These are phyloP conservation scores for Speoplatyrhinus poulsoni DNA, from an alignment of 2,113 vertebrate species.

Conservation along the genomic window DNA sequence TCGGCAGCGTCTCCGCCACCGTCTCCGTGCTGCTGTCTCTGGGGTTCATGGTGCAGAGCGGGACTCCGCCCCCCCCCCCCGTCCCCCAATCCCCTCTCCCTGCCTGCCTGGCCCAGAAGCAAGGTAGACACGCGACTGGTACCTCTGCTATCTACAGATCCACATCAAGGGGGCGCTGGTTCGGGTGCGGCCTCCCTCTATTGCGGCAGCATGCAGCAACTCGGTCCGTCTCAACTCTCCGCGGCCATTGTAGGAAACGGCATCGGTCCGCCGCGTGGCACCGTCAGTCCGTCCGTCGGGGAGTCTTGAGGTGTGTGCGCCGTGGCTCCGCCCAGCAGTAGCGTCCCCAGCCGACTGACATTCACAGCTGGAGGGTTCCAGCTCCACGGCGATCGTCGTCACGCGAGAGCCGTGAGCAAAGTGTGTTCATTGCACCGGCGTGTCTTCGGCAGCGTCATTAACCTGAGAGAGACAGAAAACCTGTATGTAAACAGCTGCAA, in stretches of 20 bases:
- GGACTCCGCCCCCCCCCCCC: background rate
- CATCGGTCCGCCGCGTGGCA: constrained; percentile 45
- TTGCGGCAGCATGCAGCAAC: constrained; percentile 28
- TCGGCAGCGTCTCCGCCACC: constrained; percentile 50
- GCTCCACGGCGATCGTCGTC: too few relatives aligned
- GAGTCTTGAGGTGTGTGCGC: background rate
- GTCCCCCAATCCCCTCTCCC: background rate
- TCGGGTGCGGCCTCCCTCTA: constrained; percentile 38
- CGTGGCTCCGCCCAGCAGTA: background rate
- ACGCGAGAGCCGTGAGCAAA: too few relatives aligned
- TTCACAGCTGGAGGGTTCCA: too few relatives aligned
- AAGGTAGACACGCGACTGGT: constrained; percentile 36
- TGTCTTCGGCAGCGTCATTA: too few relatives aligned
- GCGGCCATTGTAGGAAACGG: constrained; percentile 28
- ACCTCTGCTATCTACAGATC: constrained; percentile 65
- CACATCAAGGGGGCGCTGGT: constrained; percentile 57
- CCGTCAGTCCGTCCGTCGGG: constrained; percentile 23
- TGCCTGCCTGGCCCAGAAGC: constrained; percentile 26
- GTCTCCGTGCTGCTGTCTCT: constrained; percentile 66
- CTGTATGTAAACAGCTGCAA: too few relatives aligned
- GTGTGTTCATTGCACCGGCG: too few relatives aligned
- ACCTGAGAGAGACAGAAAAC: too few relatives aligned
- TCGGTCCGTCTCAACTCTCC: constrained; percentile 41
- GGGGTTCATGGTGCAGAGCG: constrained; percentile 74
- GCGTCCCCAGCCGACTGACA: too few relatives aligned